Base-by-base conservation (phyloP, 2,113 vertebrate genomes). In the Gobio gobio region DNA sequence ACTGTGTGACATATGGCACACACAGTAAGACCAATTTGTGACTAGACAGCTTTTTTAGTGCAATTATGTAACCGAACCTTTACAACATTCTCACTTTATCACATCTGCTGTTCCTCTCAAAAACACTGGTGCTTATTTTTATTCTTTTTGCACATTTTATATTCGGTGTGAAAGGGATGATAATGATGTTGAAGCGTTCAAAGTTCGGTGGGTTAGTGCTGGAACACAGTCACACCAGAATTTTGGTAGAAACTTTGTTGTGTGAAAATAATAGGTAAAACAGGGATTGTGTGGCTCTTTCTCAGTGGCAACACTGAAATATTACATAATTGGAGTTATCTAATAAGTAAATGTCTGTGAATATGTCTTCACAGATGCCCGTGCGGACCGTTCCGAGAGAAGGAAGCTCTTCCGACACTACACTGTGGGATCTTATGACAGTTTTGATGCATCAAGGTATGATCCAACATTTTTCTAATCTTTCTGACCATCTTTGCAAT, bases 321-420 rank as follows among this genome's bases (percentile, higher is more conserved):
- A 64, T 84, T 40, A 80, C 20, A n/a, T 20, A 3, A 14, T 70
- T 70, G 2, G 5, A 24, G 36, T 86, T 36, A 29, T 82, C 86
- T 61, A 40, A 29, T 29, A 58, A 78, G 49, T 80, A 36, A 73
- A 70, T 54, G 6, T 83, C 47, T 83, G 33, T 40, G 8, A 70
- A 33, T 83, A 9, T 82, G 78, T 93, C 85, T 88, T 51, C 85
- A n/a, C 94, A 97, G 97, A 97, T 90, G 94, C 96, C 33, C 92
- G 97, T 22, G 88, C 93, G 8, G 97, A 97, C 89, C 95, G 96
- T 91, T 91, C 91, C 18, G 91, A 92, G 76, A 94, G 95, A 86
- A 96, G 96, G 93, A 97, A 97, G 68, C 95, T 97, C 56, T 97
- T 97, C 63, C 91, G 97, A 86, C 96, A 97, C 88, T 97, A 97